Conservation (phyloP, 2,888 invertebrate genomes). For the Helicoverpa assulta region DNA sequence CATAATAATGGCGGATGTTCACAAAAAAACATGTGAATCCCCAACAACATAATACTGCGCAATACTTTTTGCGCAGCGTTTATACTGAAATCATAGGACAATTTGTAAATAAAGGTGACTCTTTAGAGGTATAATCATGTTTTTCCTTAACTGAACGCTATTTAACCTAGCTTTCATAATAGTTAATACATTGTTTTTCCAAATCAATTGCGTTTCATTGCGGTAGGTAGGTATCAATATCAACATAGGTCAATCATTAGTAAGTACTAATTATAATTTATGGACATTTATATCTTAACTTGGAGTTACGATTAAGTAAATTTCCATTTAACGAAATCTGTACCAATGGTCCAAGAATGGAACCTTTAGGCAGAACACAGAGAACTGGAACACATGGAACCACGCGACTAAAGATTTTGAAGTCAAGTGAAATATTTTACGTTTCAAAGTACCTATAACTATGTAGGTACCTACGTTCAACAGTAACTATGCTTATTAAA, state of each 20-base stretch:
- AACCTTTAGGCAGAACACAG: not conserved
- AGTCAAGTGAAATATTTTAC: not conserved
- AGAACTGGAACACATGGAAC: not conserved
- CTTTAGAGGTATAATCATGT: constrained; percentile 39
- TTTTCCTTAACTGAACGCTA: constrained; percentile 35
- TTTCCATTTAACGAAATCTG: too few relatives aligned
- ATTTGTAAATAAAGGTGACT: constrained; percentile 42
- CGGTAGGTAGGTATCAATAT: not conserved
- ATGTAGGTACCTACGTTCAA: not conserved
- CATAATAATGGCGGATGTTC: constrained; percentile 52
- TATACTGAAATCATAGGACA: constrained; percentile 38
- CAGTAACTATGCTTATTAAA: constrained; percentile 8
- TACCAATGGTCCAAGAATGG: not conserved
- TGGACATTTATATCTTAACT: not conserved
- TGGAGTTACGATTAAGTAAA: not conserved
- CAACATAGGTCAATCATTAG: not conserved
- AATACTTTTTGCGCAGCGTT: constrained; percentile 64
- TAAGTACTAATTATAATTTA: not conserved
- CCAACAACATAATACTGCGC: constrained; percentile 68
- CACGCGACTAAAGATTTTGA: not conserved
- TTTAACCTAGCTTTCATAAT: constrained; percentile 21
- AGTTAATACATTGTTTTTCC: constrained; percentile 28
- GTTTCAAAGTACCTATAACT: not conserved
- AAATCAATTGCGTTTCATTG: constrained; percentile 25
- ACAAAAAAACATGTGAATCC: constrained; percentile 72